Base-by-base conservation (phyloP, 2,888 invertebrate genomes). In the Nineta flava region DNA sequence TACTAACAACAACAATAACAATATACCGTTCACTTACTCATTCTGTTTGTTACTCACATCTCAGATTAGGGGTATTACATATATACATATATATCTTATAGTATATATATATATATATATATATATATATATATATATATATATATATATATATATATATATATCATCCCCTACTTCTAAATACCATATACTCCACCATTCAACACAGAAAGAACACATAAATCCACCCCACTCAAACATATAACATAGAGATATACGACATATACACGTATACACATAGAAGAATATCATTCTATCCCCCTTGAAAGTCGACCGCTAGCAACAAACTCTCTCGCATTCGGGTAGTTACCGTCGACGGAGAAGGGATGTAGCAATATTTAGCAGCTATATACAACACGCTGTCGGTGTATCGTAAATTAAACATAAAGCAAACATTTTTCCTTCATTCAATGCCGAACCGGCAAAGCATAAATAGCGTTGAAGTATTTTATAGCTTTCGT, bases 331-430 rank as follows among this genome's bases (percentile, higher is more conserved):
- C 26, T 13, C 38, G n/a, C 38, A 38, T 38, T 38, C 38, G 38
- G 38, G 38, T 38, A 38, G 38, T 38, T 38, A 16, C 35, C 35
- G 35, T 21, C 46, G 15, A 13, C 19, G 48, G 15, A 13, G 48
- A 35, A 42, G 48, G 48, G 42, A 42, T 26, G 32, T n/a, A 51
- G 55, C 55, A 57, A 58, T 60, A 59, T 59, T 61, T 60, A 60
- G 57, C 58, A 55, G 26, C 26, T 26, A 13, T 38, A 13, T 38
- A 38, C 38, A 15, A 13, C 15, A 38, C 38, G 38, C 55, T 59
- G 57, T 57, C 57, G 57, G 55, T 50, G 54, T 48, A 55, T 56
- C 59, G 60, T 61, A 61, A 61, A 61, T 61, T 59, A 60, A 21
- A 55, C 53, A 57, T 52, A 57, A 54, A 55, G 54, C 58, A 58